Conservation (phyloP, 2,888 invertebrate species). For the Cylloceria caligata region DNA sequence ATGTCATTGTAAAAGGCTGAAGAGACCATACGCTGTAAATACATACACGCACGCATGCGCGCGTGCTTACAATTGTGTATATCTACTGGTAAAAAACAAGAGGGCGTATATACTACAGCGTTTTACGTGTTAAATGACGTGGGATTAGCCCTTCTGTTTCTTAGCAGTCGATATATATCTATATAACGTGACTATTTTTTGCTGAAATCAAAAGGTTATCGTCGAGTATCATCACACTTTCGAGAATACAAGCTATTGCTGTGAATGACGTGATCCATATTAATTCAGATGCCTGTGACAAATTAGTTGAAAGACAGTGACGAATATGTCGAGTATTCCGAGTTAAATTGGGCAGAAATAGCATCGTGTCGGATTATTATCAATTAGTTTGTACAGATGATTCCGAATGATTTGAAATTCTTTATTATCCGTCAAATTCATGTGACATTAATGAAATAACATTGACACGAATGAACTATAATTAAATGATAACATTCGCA, state of each 20-base stretch:
- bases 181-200: slow-evolving; percentile 2
- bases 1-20: too few relatives aligned
- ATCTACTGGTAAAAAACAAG: too few relatives aligned
- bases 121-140: too few relatives aligned
- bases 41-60: too few relatives aligned
- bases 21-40: too few relatives aligned
- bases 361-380: neutral
- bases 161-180: too few relatives aligned
- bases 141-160: too few relatives aligned
- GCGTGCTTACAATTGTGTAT: too few relatives aligned
- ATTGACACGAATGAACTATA: neutral
- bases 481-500: too few relatives aligned
- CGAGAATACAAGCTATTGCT: slow-evolving; percentile 15
- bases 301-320: slow-evolving; percentile 27
- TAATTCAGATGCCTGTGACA: neutral
- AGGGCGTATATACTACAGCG: too few relatives aligned
- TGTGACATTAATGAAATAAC: neutral
- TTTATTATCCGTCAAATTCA: neutral
- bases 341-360: neutral
- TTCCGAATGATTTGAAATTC: neutral
- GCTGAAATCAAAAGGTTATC: slow-evolving; percentile 57
- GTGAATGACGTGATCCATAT: slow-evolving; percentile 33
- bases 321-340: neutral
- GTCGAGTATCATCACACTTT: slow-evolving; percentile 1
- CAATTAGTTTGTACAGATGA: neutral